Percentiles rank a stretch among this genome's conserved stretches.
Evolutionary conservation across 2,888 invertebrate genomes (phyloP).

Genomic region (Caradrina kadenii): DNA sequence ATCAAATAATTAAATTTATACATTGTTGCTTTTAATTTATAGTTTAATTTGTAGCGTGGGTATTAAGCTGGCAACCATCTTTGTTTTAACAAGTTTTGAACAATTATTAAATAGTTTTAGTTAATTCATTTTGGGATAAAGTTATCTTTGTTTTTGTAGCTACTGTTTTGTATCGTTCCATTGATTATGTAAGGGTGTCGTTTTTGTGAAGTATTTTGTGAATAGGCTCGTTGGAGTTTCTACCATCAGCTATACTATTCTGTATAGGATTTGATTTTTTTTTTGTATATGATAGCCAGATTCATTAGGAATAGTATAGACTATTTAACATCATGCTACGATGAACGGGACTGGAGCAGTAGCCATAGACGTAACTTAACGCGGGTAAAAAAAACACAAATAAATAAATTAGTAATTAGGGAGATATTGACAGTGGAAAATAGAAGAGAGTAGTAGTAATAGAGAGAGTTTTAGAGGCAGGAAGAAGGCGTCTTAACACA

Average conservation of each 20-base stretch:
- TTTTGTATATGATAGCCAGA: too few relatives aligned
- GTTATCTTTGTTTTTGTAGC: slow-evolving; percentile 27
- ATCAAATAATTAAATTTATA: slow-evolving; percentile 64
- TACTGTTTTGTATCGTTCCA: not conserved
- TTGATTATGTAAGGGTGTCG: not conserved
- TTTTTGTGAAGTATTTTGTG: not conserved
- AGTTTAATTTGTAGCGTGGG: slow-evolving; percentile 55
- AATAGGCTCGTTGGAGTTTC: not conserved
- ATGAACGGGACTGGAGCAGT: too few relatives aligned
- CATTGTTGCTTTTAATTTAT: slow-evolving; percentile 60
- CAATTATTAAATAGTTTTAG: slow-evolving; percentile 39
- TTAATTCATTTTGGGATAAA: slow-evolving; percentile 28
- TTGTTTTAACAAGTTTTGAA: slow-evolving; percentile 51
- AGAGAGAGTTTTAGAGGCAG: too few relatives aligned
- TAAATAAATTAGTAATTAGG: too few relatives aligned
- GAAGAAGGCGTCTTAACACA: too few relatives aligned
- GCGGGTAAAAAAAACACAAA: too few relatives aligned
- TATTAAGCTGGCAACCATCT: slow-evolving; percentile 30
- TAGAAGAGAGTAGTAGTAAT: too few relatives aligned
- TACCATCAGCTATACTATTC: not conserved
- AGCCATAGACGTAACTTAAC: too few relatives aligned
- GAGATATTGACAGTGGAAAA: too few relatives aligned
- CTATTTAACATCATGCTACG: too few relatives aligned
- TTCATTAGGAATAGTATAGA: too few relatives aligned
- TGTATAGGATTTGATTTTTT: not conserved